Base-by-base conservation (phyloP, 2,888 invertebrate species). In the Nudaria mundana region DNA sequence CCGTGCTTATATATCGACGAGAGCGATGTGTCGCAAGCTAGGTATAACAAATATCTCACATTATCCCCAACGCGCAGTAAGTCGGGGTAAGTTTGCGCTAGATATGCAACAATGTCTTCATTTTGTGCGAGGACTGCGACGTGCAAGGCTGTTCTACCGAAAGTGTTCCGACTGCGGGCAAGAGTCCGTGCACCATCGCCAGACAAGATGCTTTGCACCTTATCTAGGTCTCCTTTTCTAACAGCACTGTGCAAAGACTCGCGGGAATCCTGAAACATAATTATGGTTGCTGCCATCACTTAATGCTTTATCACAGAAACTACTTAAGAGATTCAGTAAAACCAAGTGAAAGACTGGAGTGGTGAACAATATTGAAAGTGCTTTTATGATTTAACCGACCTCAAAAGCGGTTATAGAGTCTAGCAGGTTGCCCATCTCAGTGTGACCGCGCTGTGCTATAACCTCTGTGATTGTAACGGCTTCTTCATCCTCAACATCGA, bases 51-150 rank as follows among this genome's bases (percentile, higher is more conserved):
- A 10, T 37, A 22, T 29, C 92, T 92, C 80, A 97, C 97, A 77
- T 97, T 97, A 75, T 97, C 97, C 8, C 95, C 95, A 40, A 94
- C 88, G 41, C 92, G 91, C 22, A 97, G 76, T 0, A 95, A 91
- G 53, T 94, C 94, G 0, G 95, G 93, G 71, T 92, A 94, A 20
- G 90, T 89, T 46, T 91, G 91, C 0, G 93, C 93, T 39, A 98
- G 85, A 64, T 93, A 93, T 44, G 94, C 92, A 0, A 96, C 95
- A 15, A 97, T 91, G 40, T 96, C 94, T 52, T 94, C 94, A 37
- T 94, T 92, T 63, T 97, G 95, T 40, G 93, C 93, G 7, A 98
- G 82, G 8, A 97, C 94, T 0, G 97, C 97, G 34, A 97, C 92
- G 70, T 98, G 98, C 12, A 98, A 84, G 0, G 96, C 91, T 37